Evolutionary conservation across 2,113 vertebrate genomes (phyloP), one percentile per base, ranked within the genome.

Genomic region (Nannospalax galili): DNA sequence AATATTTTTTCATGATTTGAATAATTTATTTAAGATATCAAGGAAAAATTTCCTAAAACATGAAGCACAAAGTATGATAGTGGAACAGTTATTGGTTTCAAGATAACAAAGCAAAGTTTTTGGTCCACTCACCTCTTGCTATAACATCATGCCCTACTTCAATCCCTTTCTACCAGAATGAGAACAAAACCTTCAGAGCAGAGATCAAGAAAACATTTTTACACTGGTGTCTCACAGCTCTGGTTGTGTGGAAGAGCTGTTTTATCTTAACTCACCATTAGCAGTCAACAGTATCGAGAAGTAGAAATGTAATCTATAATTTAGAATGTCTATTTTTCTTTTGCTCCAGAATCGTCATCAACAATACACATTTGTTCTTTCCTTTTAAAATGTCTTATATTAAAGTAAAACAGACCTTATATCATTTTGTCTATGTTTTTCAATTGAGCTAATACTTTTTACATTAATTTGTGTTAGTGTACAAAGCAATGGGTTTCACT

Each of bases 211-310:
- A 90, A 2, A n/a, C 5, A 35, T 4, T 30, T 1, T n/a, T 72
- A 58, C 0, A 64, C 2, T 26, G 3, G 52, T 19, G 8, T 11
- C 1, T 42, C 7, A 35, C 1, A 37, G 1, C 62, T 52, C 5
- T 70, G 20, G 4, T 24, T 67, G 48, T 24, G 60, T 72, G 15
- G 10, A 84, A 85, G 58, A 78, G 48, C 12, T 65, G 35, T 15
- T 81, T 90, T 69, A 67, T n/a, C 24, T 94, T 94, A 81, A 52
- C 26, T 77, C 75, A 32, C 5, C 11, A 65, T 65, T 65, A 28
- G 7, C 64, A 17, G 7, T 26, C 14, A 91, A 35, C 0, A 82
- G 32, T 37, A 82, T 45, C 32, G 75, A 87, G 8, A 79, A 5
- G 8, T 26, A 6, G 35, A 58, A 90, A 62, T 52, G 56, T 1